Base-by-base conservation (phyloP, 2,888 invertebrate species). In the Smittia sp. region DNA sequence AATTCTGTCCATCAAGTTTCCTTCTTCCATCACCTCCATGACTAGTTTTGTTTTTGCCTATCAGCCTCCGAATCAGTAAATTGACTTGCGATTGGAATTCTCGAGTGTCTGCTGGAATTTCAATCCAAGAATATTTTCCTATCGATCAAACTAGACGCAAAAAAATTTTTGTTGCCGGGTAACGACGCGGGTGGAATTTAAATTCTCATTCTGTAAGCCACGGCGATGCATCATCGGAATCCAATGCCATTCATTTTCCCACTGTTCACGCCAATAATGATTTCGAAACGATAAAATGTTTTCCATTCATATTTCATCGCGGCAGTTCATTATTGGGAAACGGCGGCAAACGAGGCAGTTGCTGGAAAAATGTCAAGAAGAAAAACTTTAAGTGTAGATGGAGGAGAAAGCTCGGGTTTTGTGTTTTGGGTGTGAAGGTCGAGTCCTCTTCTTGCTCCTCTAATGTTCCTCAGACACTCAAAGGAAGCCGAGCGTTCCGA, bases 11-110 rank as follows among this genome's bases (percentile, higher is more conserved):
- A 93, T 92, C 81, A 93, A 87, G 86, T 93, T 93, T 18, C 93
- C 93, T 86, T 93, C 93, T 87, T 93, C 93, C 85, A 93, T 92
- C 58, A 93, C 90, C 83, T 93, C 93, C 93, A 92, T 93, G 20
- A 58, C 58, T 18, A 46, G n/a, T 46, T 46, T 58, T 46, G 3
- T 46, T 18, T 20, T 20, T 58, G 4, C 9, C 15, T 58, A 58
- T 58, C 58, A 58, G 9, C 9, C 20, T 22, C 58, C 18, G 15
- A 58, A 18, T 18, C 20, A 58, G 11, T 46, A 2, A 46, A 46
- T n/a, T 46, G 46, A n/a, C 2, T 11, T 46, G 32, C 9, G 32
- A 46, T 18, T 46, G 20, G 22, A 20, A 58, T 18, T 20, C 58
- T 7, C 58, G 58, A 18, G 1, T 6, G n/a, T 58, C 18, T 58